Evolutionary conservation across 2,797 vertebrate species (phyloP), one percentile per base, ranked within the genome.

Genomic region (Dallia pectoralis): DNA sequence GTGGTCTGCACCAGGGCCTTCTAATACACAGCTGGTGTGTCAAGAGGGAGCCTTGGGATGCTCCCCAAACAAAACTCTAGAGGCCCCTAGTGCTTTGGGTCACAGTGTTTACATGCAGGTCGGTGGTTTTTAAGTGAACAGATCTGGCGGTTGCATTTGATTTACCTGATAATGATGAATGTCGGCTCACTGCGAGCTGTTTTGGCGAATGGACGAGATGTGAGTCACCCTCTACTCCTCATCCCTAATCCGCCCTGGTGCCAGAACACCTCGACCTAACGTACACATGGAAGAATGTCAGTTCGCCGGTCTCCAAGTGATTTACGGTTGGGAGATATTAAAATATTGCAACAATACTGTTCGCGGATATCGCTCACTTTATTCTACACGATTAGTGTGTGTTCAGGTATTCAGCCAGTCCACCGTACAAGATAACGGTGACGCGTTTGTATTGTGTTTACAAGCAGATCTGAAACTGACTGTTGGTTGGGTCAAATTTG

Each of bases 151-250:
- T 53, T 56, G 40, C 18, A 33, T 71, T 76, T 79, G 11, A 70
- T 81, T n/a, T 70, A 70, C 64, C 75, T 65, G 77, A 77, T 79
- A 82, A 74, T 77, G 69, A 67, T 77, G 69, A 67, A 51, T 62
- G 11, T 16, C 3, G 29, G 71, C 33, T n/a, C n/a, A n/a, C 22
- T 3, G n/a, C 69, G 40, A 30, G 32, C 53, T 67, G 61, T 73
- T 80, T 70, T 72, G 76, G 74, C 61, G 73, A 71, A 74, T 65
- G 36, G 30, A 48, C 22, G 18, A 48, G 49, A 29, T 32, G 56
- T 74, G 47, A 53, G 7, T 33, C 29, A 40, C 65, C 36, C 67
- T 53, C 53, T 47, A 32, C 9, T 64, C 49, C 18, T 44, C 44
- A 40, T 48, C 66, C 62, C 33, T 49, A 63, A 71, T 36, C 7